Percentiles rank a stretch among this genome's conserved stretches.
Conservation (phyloP, 2,797 vertebrate species). For the Cyclura pinguis region DNA sequence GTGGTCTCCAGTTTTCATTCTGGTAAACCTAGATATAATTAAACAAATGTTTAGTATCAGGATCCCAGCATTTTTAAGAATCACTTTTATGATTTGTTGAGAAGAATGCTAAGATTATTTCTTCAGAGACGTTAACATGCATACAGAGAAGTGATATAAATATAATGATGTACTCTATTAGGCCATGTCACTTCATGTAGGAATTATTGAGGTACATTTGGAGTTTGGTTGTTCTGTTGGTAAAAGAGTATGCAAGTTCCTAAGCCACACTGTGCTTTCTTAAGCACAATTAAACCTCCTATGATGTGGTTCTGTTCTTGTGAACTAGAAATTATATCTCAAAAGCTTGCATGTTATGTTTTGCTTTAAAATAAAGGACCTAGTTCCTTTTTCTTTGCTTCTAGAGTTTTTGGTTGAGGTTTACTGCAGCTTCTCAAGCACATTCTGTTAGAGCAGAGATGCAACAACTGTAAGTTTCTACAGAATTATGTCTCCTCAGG, state of each 20-base stretch:
- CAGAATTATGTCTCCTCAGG: neutral
- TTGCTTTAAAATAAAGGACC: too few species aligned
- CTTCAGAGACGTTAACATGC: too few species aligned
- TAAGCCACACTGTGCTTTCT: neutral
- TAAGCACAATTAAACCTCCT: too few species aligned
- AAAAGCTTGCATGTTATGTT: too few species aligned
- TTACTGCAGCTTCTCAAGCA: neutral
- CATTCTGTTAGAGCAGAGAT: neutral
- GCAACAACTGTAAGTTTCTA: neutral
- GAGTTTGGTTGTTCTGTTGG: neutral
- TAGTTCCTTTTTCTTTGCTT: too few species aligned
- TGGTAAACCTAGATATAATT: neutral
- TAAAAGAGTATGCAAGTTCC: neutral
- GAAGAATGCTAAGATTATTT: too few species aligned
- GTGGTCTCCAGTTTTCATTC: too few species aligned
- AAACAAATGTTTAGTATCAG: neutral
- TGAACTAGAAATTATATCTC: neutral
- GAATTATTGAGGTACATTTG: neutral
- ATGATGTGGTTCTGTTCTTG: neutral
- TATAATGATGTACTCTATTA: neutral
- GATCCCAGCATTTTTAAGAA: neutral
- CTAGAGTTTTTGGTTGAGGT: neutral
- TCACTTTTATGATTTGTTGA: too few species aligned
- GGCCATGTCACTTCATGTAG: neutral
- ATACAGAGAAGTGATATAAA: neutral